phyloP scores from a whole-genome alignment of 2,797 vertebrate species.

The Chelmon rostratus region DNA sequence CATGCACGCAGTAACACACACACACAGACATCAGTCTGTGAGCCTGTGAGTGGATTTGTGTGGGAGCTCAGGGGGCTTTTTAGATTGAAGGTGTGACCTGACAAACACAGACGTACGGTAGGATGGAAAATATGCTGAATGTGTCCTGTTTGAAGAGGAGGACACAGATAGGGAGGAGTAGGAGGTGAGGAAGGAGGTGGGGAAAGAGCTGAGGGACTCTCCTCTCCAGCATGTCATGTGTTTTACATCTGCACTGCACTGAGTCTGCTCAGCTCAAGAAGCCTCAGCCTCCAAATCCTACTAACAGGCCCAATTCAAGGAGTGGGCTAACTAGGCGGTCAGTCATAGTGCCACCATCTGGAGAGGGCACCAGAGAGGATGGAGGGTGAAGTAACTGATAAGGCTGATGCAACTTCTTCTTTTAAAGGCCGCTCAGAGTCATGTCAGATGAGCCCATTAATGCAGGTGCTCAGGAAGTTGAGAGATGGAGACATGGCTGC shows the following conservation, averaged over 20 bases:
- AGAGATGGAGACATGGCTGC: slow-evolving; percentile 5
- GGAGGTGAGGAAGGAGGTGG: slow-evolving; percentile 25
- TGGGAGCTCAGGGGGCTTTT: slow-evolving; percentile 38
- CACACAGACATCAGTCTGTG: not conserved
- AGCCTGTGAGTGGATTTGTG: slow-evolving; percentile 35
- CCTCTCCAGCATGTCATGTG: slow-evolving; percentile 58
- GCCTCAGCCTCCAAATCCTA: slow-evolving; percentile 38
- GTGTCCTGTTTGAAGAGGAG: slow-evolving; percentile 56
- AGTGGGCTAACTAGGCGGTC: not conserved
- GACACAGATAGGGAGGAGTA: slow-evolving; percentile 57
- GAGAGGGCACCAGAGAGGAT: slow-evolving; percentile 27
- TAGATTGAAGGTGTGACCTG: slow-evolving; percentile 67
- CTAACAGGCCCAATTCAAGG: slow-evolving; percentile 33
- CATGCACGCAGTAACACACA: slow-evolving; percentile 3
- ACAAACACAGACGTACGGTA: slow-evolving; percentile 61
- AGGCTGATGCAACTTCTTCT: slow-evolving; percentile 6
- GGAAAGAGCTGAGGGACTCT: slow-evolving; percentile 45
- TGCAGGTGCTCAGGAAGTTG: not conserved
- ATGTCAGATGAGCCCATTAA: not conserved
- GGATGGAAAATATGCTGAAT: slow-evolving; percentile 72
- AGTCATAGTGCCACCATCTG: not conserved
- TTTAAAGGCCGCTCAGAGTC: slow-evolving; percentile 17
- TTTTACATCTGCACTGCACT: slow-evolving; percentile 69
- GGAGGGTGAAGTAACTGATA: slow-evolving; percentile 9
- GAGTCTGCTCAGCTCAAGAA: slow-evolving; percentile 37